Evolutionary conservation across 2,113 vertebrate species (phyloP).

Genomic region (Caranx melampygus): DNA sequence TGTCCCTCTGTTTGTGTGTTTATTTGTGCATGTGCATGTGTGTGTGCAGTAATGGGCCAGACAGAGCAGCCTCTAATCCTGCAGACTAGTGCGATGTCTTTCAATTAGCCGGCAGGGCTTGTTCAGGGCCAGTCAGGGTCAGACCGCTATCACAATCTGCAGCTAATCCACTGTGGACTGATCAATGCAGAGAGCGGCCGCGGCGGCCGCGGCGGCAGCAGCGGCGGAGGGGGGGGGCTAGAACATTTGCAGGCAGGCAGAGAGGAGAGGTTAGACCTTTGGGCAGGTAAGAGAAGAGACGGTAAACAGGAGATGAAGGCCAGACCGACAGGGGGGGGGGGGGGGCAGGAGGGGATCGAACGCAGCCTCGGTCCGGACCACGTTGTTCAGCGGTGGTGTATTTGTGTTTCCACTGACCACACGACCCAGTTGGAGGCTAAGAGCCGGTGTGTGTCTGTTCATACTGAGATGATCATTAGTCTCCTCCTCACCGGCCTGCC

Average conservation of each 20-base stretch:
- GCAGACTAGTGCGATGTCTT: slow-evolving; percentile 45
- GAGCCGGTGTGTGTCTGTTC: background rate
- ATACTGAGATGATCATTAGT: background rate
- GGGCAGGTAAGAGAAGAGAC: background rate
- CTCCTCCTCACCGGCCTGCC: too few species aligned
- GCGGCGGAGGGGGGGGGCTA: background rate
- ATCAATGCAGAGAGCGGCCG: slow-evolving; percentile 53
- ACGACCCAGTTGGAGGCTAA: background rate
- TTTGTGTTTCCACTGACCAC: background rate
- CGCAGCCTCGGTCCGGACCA: background rate
- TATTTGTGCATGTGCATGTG: slow-evolving; percentile 39
- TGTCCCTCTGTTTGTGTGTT: slow-evolving; percentile 26
- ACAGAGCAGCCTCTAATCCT: slow-evolving; percentile 50
- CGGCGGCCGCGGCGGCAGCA: background rate
- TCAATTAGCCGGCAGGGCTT: slow-evolving; percentile 70
- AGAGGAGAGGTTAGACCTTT: background rate
- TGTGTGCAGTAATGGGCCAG: slow-evolving; percentile 30
- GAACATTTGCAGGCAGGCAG: slow-evolving; percentile 2
- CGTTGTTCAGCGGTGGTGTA: background rate
- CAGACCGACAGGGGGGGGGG: background rate
- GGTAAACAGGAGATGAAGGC: background rate
- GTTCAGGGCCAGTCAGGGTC: slow-evolving; percentile 57
- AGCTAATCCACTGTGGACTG: slow-evolving; percentile 67
- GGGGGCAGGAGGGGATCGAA: background rate
- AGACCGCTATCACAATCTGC: slow-evolving; percentile 56